Evolutionary conservation across 2,888 invertebrate species (phyloP).

Genomic region (Parochlus steinenii): DNA sequence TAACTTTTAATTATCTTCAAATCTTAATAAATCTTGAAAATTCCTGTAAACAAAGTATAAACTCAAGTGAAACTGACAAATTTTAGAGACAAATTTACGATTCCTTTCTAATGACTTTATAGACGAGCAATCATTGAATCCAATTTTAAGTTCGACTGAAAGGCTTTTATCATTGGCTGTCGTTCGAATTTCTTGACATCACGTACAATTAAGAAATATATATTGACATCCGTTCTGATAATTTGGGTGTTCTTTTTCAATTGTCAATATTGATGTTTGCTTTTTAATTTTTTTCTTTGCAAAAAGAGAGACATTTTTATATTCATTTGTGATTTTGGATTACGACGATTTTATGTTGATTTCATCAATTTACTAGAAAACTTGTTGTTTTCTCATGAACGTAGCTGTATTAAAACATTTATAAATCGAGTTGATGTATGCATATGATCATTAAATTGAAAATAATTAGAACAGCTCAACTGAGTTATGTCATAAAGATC

Average conservation of each 20-base stretch:
- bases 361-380: too few species aligned
- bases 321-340: constrained; percentile 6
- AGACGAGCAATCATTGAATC: constrained; percentile 5
- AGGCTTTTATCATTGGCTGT: not conserved
- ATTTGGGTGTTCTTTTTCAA: constrained; percentile 12
- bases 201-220: constrained; percentile 13
- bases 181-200: constrained; percentile 11
- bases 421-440: too few species aligned
- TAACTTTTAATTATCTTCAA: too few species aligned
- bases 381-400: too few species aligned
- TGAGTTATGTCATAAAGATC: too few species aligned
- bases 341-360: constrained; percentile 10
- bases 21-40: constrained; percentile 6
- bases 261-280: constrained; percentile 7
- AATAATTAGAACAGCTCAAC: too few species aligned
- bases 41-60: constrained; percentile 5
- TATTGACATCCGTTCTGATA: constrained; percentile 13
- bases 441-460: too few species aligned
- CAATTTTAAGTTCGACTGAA: not conserved
- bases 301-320: constrained; percentile 3
- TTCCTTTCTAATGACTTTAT: not conserved
- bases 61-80: constrained; percentile 10
- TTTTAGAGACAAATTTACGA: constrained; percentile 8
- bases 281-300: not conserved
- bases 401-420: too few species aligned